These are phyloP conservation scores for Chamaetylas fuelleborni DNA, from an alignment of 2,113 vertebrate genomes.

Conservation along the genomic window DNA sequence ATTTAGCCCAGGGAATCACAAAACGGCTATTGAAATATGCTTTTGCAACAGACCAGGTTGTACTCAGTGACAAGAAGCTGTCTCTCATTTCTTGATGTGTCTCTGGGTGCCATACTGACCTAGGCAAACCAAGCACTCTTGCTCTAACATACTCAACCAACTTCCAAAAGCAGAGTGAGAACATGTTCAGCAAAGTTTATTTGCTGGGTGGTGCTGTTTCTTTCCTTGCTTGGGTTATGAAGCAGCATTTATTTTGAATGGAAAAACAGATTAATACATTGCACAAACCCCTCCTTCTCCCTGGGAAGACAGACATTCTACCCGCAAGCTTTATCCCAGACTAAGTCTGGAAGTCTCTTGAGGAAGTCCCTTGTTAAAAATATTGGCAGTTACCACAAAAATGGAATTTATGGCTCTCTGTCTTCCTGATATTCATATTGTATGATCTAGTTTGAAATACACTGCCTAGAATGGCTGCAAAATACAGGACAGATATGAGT, in stretches of 20 bases:
- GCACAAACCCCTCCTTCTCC: neutral
- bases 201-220: neutral
- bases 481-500: neutral
- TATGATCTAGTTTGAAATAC: neutral
- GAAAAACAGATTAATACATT: neutral
- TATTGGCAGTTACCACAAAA: neutral
- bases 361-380: neutral
- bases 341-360: neutral
- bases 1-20: neutral
- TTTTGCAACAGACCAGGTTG: neutral
- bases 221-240: neutral
- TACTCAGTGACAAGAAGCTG: neutral
- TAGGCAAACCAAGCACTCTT: neutral
- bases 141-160: neutral
- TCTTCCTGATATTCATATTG: neutral
- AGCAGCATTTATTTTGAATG: neutral
- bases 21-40: neutral
- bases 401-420: neutral
- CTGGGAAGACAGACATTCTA: neutral
- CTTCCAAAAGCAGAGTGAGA: neutral
- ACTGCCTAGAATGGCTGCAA: neutral
- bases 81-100: rapidly evolving
- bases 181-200: neutral
- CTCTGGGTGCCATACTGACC: neutral
- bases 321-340: neutral